Conservation (phyloP, 2,113 vertebrate genomes). For the Tachysurus vachellii region DNA sequence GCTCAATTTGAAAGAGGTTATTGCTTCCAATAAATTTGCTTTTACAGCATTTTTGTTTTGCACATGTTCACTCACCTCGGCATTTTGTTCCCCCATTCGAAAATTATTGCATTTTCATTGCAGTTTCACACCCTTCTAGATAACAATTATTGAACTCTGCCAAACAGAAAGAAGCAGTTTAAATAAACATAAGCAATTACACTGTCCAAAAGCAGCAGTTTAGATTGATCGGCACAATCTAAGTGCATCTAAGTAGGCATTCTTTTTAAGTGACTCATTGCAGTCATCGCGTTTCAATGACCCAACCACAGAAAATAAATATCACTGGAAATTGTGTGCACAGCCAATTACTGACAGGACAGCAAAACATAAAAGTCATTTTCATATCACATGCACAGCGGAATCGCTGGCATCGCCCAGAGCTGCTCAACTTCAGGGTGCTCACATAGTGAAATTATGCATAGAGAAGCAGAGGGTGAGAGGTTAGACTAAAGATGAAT, state of each 20-base stretch:
- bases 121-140: slow-evolving; percentile 32
- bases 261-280: slow-evolving; percentile 22
- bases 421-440: neutral
- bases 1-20: slow-evolving; percentile 44
- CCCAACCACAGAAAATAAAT: slow-evolving; percentile 11
- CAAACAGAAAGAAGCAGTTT: slow-evolving; percentile 43
- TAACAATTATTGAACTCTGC: slow-evolving; percentile 38
- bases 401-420: neutral
- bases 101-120: slow-evolving; percentile 31
- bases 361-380: slow-evolving; percentile 34
- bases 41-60: slow-evolving; percentile 42
- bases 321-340: slow-evolving; percentile 20
- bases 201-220: slow-evolving; percentile 16
- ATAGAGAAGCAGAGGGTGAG: slow-evolving; percentile 28
- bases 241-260: slow-evolving; percentile 23
- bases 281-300: slow-evolving; percentile 28
- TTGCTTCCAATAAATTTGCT: slow-evolving; percentile 47
- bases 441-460: slow-evolving; percentile 29
- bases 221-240: slow-evolving; percentile 28
- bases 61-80: slow-evolving; percentile 24
- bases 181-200: slow-evolving; percentile 35
- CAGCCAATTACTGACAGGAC: slow-evolving; percentile 31
- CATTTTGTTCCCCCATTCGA: slow-evolving; percentile 24
- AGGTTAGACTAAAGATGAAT: slow-evolving; percentile 43
- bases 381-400: slow-evolving; percentile 13